Evolutionary conservation across 1,140 invertebrate genomes (phyloP), one percentile per base, ranked within the genome.

Genomic region (Chironomus striatipennis): DNA sequence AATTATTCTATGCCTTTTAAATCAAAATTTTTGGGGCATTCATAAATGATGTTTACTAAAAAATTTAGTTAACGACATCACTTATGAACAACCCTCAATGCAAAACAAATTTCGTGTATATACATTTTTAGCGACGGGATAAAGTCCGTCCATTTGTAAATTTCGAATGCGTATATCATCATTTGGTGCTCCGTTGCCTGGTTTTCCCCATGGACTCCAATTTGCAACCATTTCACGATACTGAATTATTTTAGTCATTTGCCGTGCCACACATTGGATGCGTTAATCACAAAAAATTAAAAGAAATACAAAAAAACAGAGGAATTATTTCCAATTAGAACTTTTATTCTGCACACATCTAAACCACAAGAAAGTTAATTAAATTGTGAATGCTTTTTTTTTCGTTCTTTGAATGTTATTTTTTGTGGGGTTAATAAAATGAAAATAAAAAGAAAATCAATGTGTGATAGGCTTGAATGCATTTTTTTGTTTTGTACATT

Each of bases 101-200:
- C n/a, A 34, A 34, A 2, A 34, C 1, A 34, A 34, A 34, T 2
- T 34, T 34, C 24, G 15, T 65, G 15, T 12, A 76, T 75, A 77
- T 77, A 83, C 79, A 76, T 79, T 78, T 74, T 77, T 81, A 75
- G 84, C 83, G 42, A 84, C 81, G 1, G 85, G 83, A 77, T 84
- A 84, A 8, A 86, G 76, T 70, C 83, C 85, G 12, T 84, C 81
- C 42, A 84, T 79, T 74, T 82, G 79, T 9, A 86, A 80, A 76
- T 86, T 85, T 65, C 83, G 79, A 18, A 83, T 79, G 7, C 84
- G 80, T 47, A 85, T 80, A 43, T 84, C 83, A 24, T 80, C 76
- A 74, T 84, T 83, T 12, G 79, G 81, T n/a, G 80, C 81, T 18
- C 82, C 82, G 0, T 81, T 81, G 4, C 81, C 74, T 20, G 10